Conservation (phyloP, 2,888 invertebrate species). For the Acleris emargana region DNA sequence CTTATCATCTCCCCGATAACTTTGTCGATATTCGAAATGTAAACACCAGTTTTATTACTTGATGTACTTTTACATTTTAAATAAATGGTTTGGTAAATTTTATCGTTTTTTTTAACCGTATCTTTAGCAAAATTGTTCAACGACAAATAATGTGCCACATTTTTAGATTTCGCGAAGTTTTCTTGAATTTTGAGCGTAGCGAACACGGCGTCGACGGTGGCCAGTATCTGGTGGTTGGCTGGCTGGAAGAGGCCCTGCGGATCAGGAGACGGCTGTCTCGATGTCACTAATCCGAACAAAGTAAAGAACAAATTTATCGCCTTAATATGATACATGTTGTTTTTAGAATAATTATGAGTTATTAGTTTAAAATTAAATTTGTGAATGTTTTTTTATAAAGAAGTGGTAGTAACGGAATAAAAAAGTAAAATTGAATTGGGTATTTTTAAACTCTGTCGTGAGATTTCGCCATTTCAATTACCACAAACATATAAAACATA, state of each 20-base stretch:
- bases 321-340: not conserved
- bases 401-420: too few relatives aligned
- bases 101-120: not conserved
- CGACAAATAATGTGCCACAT: conserved; percentile 43
- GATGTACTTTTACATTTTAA: not conserved
- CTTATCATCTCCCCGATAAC: conserved; percentile 2
- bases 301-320: not conserved
- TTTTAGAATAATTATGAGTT: not conserved
- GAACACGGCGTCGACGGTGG: conserved; percentile 48
- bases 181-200: conserved; percentile 43
- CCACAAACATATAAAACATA: too few relatives aligned
- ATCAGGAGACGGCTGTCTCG: not conserved
- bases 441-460: too few relatives aligned
- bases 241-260: conserved; percentile 42
- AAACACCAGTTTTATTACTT: conserved; percentile 2
- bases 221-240: conserved; percentile 42
- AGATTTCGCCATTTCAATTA: too few relatives aligned
- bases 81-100: not conserved
- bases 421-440: too few relatives aligned
- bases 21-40: conserved; percentile 3
- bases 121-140: conserved; percentile 42
- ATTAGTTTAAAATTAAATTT: too few relatives aligned
- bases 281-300: not conserved
- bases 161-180: conserved; percentile 40
- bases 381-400: conserved; percentile 32